These are phyloP conservation scores for Lithophane socia DNA, from an alignment of 2,888 invertebrate species.

Conservation along the genomic window DNA sequence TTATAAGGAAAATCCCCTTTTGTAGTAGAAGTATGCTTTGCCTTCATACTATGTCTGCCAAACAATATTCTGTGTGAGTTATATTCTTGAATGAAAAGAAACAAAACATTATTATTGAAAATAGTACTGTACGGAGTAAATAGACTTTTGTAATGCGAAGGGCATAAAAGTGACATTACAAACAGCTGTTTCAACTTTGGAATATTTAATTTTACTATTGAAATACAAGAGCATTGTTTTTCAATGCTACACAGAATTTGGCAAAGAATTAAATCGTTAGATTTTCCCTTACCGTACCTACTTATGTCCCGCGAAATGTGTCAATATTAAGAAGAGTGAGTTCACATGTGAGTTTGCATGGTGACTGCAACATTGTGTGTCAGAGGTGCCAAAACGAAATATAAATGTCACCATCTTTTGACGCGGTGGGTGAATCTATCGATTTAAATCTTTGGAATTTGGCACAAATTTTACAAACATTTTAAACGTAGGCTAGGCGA, in stretches of 20 bases:
- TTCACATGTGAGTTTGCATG: too few relatives aligned
- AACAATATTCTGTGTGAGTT: not conserved
- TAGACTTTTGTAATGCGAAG: conserved; percentile 2
- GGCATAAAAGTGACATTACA: conserved; percentile 2
- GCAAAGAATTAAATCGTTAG: not conserved
- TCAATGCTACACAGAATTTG: not conserved
- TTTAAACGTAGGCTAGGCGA: not conserved
- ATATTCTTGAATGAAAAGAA: conserved; percentile 1
- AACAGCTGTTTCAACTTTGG: conserved; percentile 33
- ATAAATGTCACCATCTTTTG: not conserved
- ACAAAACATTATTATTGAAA: not conserved
- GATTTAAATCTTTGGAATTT: conserved; percentile 1
- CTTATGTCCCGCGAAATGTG: not conserved
- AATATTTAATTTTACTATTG: not conserved
- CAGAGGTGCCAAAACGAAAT: not conserved
- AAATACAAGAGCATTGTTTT: not conserved
- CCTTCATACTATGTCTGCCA: too few relatives aligned
- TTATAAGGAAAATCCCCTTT: not conserved
- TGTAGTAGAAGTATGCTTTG: too few relatives aligned
- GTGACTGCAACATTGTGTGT: not conserved
- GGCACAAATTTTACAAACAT: not conserved
- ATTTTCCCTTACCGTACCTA: not conserved
- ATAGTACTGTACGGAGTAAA: not conserved
- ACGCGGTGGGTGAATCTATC: not conserved
- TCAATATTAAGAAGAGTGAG: not conserved